Percentiles rank a stretch among this genome's conserved stretches.
Evolutionary conservation across 1,140 invertebrate species (phyloP).

Genomic region (Nasonia vitripennis): DNA sequence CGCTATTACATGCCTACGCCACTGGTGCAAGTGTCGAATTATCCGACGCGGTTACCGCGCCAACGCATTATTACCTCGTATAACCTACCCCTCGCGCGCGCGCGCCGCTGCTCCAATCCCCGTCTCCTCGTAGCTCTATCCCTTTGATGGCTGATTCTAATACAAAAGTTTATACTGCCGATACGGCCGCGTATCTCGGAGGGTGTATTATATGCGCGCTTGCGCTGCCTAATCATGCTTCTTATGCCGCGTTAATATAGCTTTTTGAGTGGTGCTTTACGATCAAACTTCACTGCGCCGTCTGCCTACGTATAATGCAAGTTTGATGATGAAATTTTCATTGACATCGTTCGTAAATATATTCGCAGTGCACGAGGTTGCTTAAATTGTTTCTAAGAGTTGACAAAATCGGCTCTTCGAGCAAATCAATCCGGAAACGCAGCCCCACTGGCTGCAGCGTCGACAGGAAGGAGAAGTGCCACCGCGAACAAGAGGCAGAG

Average conservation of each 20-base stretch:
- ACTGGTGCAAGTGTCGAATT: slow-evolving; percentile 35
- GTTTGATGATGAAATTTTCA: neutral
- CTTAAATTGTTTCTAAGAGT: too few species aligned
- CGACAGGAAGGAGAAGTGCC: neutral
- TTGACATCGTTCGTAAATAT: neutral
- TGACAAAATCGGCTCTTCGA: too few species aligned
- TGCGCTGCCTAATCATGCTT: neutral
- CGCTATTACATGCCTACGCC: neutral
- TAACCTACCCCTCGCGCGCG: neutral
- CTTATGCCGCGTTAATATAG: neutral
- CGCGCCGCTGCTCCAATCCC: neutral
- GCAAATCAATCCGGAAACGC: too few species aligned
- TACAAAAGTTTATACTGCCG: slow-evolving; percentile 32
- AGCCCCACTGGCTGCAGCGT: too few species aligned
- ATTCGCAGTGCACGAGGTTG: too few species aligned
- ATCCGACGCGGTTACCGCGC: slow-evolving; percentile 32
- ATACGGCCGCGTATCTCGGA: neutral
- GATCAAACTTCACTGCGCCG: neutral
- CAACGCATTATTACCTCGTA: slow-evolving; percentile 39
- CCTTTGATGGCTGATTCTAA: slow-evolving; percentile 25
- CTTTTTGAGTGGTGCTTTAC: neutral
- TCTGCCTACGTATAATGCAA: neutral
- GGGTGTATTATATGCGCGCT: neutral
- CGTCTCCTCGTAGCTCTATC: neutral
- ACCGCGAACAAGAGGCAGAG: neutral